Percentiles rank a stretch among this genome's conserved stretches.
Conservation (phyloP, 1,140 invertebrate genomes). For the Paralvinella palmiformis region DNA sequence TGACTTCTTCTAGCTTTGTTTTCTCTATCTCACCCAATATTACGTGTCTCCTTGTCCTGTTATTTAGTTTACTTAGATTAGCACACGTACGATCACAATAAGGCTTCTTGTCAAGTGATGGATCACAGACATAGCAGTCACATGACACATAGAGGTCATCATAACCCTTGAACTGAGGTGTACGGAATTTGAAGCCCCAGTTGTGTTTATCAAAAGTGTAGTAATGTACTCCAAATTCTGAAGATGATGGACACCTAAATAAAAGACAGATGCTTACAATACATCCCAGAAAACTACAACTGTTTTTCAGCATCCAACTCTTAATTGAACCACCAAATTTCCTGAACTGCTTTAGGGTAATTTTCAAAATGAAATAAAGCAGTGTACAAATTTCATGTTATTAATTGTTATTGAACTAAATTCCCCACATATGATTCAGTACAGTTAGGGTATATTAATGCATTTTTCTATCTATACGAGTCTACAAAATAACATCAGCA, state of each 20-base stretch:
- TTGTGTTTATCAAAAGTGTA: constrained; percentile 10
- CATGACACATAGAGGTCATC: constrained; percentile 1
- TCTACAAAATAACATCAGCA: not conserved
- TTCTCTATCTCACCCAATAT: too few species aligned
- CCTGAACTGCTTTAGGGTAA: not conserved
- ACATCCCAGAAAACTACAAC: not conserved
- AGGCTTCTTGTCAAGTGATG: not conserved
- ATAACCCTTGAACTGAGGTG: constrained; percentile 1
- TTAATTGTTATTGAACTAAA: not conserved
- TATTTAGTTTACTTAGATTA: too few species aligned
- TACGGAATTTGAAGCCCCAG: constrained; percentile 12
- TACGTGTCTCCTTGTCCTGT: too few species aligned
- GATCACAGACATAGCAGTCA: constrained; percentile 10
- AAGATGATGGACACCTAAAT: not conserved
- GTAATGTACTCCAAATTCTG: not conserved
- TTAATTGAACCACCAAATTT: not conserved
- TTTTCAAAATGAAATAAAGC: not conserved
- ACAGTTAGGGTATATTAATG: not conserved
- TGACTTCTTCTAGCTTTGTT: too few species aligned
- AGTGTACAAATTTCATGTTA: not conserved
- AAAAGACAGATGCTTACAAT: not conserved
- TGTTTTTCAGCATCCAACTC: not conserved
- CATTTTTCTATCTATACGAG: not conserved
- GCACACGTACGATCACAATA: constrained; percentile 11
- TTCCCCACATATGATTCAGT: not conserved